phyloP scores from a whole-genome alignment of 2,113 vertebrate genomes.

The Megalops atlanticus region DNA sequence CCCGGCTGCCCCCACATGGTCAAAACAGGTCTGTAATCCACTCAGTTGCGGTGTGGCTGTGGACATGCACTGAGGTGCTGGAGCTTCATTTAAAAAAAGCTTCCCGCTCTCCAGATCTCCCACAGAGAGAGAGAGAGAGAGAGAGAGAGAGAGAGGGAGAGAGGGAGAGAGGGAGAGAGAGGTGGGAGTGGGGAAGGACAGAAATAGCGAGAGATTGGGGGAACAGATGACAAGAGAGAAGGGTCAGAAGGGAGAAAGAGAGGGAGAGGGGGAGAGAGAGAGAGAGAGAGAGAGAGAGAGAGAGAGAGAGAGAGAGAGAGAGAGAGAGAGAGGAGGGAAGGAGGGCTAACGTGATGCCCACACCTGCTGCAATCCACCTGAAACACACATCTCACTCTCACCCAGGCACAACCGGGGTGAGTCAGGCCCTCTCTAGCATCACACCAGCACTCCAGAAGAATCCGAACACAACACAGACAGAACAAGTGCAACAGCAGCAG shows the following conservation, averaged over 20 bases:
- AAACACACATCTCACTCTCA: constrained; percentile 30
- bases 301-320: constrained; percentile 18
- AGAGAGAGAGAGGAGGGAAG: constrained; percentile 10
- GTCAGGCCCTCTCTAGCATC: constrained; percentile 56
- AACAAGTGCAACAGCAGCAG: constrained; percentile 26
- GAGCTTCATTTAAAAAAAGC: constrained; percentile 43
- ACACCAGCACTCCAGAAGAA: constrained; percentile 3
- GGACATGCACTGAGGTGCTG: not conserved
- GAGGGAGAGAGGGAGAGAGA: constrained; percentile 13
- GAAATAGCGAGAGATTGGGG: not conserved
- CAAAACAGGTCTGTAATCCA: constrained; percentile 35
- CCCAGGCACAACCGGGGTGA: constrained; percentile 39
- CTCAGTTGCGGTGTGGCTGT: constrained; percentile 12
- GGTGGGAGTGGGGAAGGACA: not conserved
- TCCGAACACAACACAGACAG: not conserved
- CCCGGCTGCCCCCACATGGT: constrained; percentile 76
- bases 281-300: not conserved
- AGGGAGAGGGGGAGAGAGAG: not conserved
- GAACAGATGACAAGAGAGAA: constrained; percentile 1
- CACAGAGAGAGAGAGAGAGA: constrained; percentile 22
- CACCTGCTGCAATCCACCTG: constrained; percentile 47
- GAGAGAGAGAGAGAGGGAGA: constrained; percentile 4
- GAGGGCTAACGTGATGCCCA: constrained; percentile 43
- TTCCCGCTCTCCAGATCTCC: constrained; percentile 20
- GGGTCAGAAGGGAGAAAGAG: too few species aligned